Base-by-base conservation (phyloP, 2,888 invertebrate species). In the Dynastes tityus region DNA sequence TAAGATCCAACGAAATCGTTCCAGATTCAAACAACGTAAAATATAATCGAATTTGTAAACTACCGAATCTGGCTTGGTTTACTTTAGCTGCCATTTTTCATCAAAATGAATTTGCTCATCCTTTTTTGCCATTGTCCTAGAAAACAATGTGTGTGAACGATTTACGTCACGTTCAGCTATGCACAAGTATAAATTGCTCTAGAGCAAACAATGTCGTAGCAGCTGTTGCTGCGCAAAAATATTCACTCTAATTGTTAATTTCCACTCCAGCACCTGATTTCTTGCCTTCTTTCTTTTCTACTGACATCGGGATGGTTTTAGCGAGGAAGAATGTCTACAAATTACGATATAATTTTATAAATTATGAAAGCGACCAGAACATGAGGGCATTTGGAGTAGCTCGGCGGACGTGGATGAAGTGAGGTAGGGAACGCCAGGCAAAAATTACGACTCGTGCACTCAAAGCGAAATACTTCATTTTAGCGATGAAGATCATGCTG, bases 341-440 rank as follows among this genome's bases (percentile, higher is more conserved):
- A 73, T 73, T 58, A 40, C 37, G 58, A 73, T 58, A 73, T 73
- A 73, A 73, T 73, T 73, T 58, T 73, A 58, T 58, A 73, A 73
- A 73, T 73, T 73, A 73, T 73, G 73, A 73, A 73, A 58, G 58
- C 73, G 73, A 40, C 58, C 58, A 16, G 55, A 58, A 37, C 58
- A 11, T 29, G 22, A 40, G 11, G 45, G 58, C 58, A 58, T 32
- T 6, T 13, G n/a, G 37, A 53, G 32, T 53, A 37, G 32, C 32
- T 64, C 67, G 67, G 3, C 22, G 45, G 45, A 67, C 11, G n/a
- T 49, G 67, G 13, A 63, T 11, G 49, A 45, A 27, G 27, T 49
- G 11, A 45, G 45, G 67, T 49, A 53, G 16, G 32, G 27, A 49
- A 49, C 16, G 49, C n/a, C n/a, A 40, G 37, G 40, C 13, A 37